Conservation (phyloP, 2,113 vertebrate genomes). For the Paracanthobrama guichenoti region DNA sequence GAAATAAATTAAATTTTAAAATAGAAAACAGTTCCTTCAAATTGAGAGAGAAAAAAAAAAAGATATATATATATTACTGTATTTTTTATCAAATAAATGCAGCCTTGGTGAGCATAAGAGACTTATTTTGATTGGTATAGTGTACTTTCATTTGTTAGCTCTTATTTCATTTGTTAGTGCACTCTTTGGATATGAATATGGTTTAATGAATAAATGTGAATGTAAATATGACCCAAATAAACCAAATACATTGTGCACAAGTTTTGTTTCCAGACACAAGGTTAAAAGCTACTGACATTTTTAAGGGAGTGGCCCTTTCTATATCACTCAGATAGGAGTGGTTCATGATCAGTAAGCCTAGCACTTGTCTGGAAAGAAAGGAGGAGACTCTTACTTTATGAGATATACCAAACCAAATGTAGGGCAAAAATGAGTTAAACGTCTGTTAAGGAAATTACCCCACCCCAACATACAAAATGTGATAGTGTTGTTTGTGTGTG, state of each 20-base stretch:
- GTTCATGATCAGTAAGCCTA: background rate
- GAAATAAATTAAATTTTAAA: background rate
- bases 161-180: no score
- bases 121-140: background rate
- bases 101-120: no score
- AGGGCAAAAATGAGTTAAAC: conserved; percentile 30
- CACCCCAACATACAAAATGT: background rate
- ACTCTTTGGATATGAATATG: no score
- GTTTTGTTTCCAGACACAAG: background rate
- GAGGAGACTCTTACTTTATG: conserved; percentile 6
- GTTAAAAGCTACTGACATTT: background rate
- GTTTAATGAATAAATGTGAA: background rate
- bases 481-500: background rate
- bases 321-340: conserved; percentile 28
- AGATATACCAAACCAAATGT: background rate
- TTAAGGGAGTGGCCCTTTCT: conserved; percentile 36
- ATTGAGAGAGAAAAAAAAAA: no score
- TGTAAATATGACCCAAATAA: background rate
- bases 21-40: no score
- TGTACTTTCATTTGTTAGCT: background rate
- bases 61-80: no score
- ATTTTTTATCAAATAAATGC: no score
- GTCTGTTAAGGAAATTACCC: conserved; percentile 4
- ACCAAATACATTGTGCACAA: background rate
- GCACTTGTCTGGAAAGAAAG: background rate